Evolutionary conservation across 2,113 vertebrate species (phyloP), one percentile per base, ranked within the genome.

Genomic region (Bufo gargarizans): DNA sequence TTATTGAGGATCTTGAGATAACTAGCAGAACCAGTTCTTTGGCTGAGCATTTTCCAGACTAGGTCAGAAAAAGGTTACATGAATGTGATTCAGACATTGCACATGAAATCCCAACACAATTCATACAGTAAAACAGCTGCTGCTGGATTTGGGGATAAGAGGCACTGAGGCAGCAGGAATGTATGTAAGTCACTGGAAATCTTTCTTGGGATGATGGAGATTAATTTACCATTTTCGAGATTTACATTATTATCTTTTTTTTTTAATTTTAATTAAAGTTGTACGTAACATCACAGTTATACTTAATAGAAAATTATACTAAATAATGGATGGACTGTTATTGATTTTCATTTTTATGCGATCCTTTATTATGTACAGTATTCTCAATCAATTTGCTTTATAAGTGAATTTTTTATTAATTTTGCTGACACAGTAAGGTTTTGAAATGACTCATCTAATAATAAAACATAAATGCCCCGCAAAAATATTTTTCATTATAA

Each of bases 121-220:
- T 56, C 59, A 80, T 80, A 87, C 61, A 71, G 86, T 87, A 71
- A 78, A 79, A 79, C 86, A 87, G 86, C 86, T 87, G 86, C 86
- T 79, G 86, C 77, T 71, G 77, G 77, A 80, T 87, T 87, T 87
- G 61, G 53, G 77, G 63, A 67, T 87, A 80, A 87, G 49, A 87
- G 59, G 50, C 72, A 80, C 59, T 79, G 50, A 87, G 61, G 63
- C 77, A 80, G 17, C 59, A 81, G 59, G 77, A 87, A 87, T 87
- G 61, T 55, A 85, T 74, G 85, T 79, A 86, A 77, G 43, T 86
- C 72, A 86, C 63, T 87, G 59, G 77, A 79, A 87, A 78, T 69
- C 84, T 79, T 80, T 69, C 56, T 8, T 69, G 50, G 85, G 61
- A 67, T 22, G 22, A 63, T 47, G 72, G 22, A 71, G 77, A 87